A percentile compares a stretch with the other conserved stretches of the same genome.
phyloP scores from a whole-genome alignment of 2,888 invertebrate genomes.

The Oasisia sp. region DNA sequence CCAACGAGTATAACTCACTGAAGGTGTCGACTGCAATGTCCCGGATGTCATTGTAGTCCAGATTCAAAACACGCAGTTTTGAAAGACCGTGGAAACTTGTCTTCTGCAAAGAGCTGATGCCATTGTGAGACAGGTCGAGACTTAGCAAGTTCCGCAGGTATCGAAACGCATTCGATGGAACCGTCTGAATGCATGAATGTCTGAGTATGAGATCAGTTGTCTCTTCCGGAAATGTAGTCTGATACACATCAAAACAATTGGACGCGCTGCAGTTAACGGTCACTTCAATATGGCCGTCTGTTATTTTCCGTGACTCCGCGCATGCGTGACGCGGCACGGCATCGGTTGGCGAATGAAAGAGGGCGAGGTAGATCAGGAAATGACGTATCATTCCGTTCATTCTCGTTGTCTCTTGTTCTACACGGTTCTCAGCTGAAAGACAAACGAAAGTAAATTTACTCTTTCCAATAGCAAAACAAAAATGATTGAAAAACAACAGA shows the following conservation, averaged over 20 bases:
- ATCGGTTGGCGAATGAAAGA: background rate
- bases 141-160: background rate
- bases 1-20: background rate
- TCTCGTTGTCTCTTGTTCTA: background rate
- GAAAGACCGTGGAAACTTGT: background rate
- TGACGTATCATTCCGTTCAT: background rate
- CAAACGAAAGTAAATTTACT: background rate
- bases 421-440: background rate
- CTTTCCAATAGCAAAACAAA: too few relatives aligned
- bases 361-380: background rate
- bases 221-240: background rate
- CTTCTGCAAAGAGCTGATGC: background rate
- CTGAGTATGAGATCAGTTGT: background rate
- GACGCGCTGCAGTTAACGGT: background rate
- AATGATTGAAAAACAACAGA: too few relatives aligned
- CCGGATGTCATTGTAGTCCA: background rate
- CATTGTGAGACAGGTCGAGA: background rate
- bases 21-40: background rate
- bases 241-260: background rate
- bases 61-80: background rate
- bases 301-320: background rate
- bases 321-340: background rate
- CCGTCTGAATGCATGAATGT: background rate
- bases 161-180: background rate
- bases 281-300: background rate